Evolutionary conservation across 2,113 vertebrate genomes (phyloP).

Genomic region (Muntiacus reevesi): DNA sequence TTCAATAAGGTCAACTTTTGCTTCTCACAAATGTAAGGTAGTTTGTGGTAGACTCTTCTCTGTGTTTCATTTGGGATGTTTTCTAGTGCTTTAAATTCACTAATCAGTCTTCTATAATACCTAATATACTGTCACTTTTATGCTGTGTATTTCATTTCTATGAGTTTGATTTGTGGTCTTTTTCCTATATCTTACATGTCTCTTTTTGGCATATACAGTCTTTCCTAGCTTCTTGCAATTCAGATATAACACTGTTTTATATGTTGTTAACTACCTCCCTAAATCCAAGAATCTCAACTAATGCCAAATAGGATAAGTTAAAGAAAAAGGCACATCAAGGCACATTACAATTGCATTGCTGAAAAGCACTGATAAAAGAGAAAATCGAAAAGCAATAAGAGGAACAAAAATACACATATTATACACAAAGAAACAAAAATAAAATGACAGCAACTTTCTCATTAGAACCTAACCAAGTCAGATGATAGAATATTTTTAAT

Average conservation of each 20-base stretch:
- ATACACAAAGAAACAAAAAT: neutral
- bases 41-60: neutral
- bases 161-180: neutral
- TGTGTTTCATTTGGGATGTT: neutral
- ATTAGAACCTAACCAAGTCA: neutral
- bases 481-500: neutral
- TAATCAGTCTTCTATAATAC: neutral
- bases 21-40: neutral
- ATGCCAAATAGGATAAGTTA: neutral
- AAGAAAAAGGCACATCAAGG: neutral
- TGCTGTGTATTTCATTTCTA: neutral
- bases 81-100: neutral
- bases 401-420: neutral
- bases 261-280: neutral
- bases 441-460: neutral
- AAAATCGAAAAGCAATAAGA: neutral
- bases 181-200: neutral
- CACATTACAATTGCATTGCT: neutral
- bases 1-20: neutral
- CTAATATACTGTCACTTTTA: neutral
- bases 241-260: neutral
- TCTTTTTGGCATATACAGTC: neutral
- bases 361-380: neutral
- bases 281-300: neutral
- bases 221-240: neutral